A percentile compares a stretch with the other conserved stretches of the same genome.
These are phyloP conservation scores for Macaria liturata DNA, from an alignment of 2,888 invertebrate species.

Conservation along the genomic window DNA sequence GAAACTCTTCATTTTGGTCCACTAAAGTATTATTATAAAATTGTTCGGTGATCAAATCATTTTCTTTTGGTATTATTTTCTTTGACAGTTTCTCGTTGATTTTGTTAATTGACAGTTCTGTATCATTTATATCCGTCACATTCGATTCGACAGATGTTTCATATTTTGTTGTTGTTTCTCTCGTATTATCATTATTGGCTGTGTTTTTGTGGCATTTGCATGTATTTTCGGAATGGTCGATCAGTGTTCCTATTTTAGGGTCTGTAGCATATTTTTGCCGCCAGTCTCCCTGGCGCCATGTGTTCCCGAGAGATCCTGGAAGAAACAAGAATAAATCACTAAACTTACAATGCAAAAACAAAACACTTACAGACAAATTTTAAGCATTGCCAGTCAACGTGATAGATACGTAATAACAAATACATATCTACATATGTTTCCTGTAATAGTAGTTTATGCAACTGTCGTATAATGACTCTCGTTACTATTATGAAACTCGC, in stretches of 20 bases:
- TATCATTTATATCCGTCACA: slow-evolving; percentile 32
- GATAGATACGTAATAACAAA: too few species aligned
- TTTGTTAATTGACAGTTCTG: slow-evolving; percentile 41
- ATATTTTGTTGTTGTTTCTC: slow-evolving; percentile 18
- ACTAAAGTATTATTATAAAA: slow-evolving; percentile 64
- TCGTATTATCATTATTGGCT: slow-evolving; percentile 13
- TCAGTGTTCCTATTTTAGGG: slow-evolving; percentile 57
- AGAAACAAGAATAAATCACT: slow-evolving; percentile 16
- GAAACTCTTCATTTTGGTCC: slow-evolving; percentile 56
- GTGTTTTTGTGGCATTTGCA: slow-evolving; percentile 47
- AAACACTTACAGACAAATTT: not conserved
- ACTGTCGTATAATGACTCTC: too few species aligned
- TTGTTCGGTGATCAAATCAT: slow-evolving; percentile 62
- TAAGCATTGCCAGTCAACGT: too few species aligned
- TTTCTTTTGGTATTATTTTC: slow-evolving; percentile 57
- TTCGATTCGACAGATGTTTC: slow-evolving; percentile 19
- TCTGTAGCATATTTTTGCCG: slow-evolving; percentile 63
- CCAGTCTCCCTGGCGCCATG: slow-evolving; percentile 92
- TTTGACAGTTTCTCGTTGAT: slow-evolving; percentile 50
- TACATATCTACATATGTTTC: not conserved
- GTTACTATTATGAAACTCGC: too few species aligned
- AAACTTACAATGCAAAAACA: not conserved
- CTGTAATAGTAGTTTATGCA: too few species aligned
- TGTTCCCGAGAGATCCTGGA: slow-evolving; percentile 88
- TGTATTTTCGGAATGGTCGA: slow-evolving; percentile 45